Evolutionary conservation across 2,888 invertebrate genomes (phyloP).

Genomic region (Maniola hyperantus): DNA sequence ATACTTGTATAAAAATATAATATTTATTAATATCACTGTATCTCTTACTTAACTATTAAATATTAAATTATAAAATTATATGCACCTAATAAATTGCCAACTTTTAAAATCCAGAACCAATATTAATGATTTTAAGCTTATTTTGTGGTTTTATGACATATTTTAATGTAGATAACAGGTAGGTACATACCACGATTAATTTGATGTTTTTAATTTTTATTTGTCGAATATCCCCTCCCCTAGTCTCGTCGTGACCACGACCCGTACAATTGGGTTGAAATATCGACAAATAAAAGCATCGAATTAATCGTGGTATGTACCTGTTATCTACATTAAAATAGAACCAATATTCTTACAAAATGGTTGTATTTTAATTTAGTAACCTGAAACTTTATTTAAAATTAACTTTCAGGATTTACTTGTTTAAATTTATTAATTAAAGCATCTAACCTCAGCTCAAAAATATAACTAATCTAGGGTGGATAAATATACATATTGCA

Average conservation of each 20-base stretch:
- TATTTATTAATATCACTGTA: constrained; percentile 21
- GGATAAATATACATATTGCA: not conserved
- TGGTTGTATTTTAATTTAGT: not conserved
- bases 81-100: not conserved
- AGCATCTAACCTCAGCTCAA: constrained; percentile 31
- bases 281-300: too few species aligned
- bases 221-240: too few species aligned
- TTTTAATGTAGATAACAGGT: too few species aligned
- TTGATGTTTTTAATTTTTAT: too few species aligned
- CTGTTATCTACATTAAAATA: too few species aligned
- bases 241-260: too few species aligned
- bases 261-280: too few species aligned
- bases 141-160: too few species aligned
- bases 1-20: constrained; percentile 34
- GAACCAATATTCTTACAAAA: too few species aligned
- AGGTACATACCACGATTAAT: too few species aligned
- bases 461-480: not conserved
- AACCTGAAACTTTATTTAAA: not conserved
- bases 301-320: too few species aligned
- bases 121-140: not conserved
- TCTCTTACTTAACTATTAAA: not conserved
- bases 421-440: constrained; percentile 19
- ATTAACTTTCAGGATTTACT: not conserved
- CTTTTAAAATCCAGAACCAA: not conserved
- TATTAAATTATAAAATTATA: too few species aligned